Conservation (phyloP, 2,797 vertebrate species). For the Tragopan temminckii region DNA sequence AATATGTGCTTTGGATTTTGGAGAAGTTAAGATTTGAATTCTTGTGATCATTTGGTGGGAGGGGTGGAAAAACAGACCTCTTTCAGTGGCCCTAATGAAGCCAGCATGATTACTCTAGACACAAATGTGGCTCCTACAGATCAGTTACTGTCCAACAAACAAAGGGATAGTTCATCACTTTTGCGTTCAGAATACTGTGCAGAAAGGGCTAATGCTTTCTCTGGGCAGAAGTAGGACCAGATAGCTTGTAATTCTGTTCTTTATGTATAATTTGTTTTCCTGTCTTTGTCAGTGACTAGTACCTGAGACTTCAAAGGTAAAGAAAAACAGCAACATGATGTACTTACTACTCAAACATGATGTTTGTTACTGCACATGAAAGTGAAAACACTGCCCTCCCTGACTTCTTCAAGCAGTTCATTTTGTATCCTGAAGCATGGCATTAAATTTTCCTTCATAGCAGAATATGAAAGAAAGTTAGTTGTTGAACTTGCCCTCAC, state of each 20-base stretch:
- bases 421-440: conserved; percentile 22
- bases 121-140: background rate
- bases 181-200: background rate
- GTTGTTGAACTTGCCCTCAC: conserved; percentile 54
- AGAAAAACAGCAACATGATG: background rate
- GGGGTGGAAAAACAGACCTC: background rate
- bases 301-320: conserved; percentile 25
- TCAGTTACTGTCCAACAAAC: background rate
- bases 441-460: conserved; percentile 45
- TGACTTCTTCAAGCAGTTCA: conserved; percentile 8
- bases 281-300: background rate
- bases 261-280: conserved; percentile 7
- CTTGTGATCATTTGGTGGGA: background rate
- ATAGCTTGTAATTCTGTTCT: background rate
- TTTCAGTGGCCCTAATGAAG: background rate
- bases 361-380: background rate
- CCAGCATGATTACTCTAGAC: rapidly evolving
- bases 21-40: background rate
- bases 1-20: background rate
- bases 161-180: background rate
- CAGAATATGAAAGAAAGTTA: background rate
- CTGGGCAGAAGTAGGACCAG: background rate
- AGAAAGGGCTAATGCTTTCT: background rate
- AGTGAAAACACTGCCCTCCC: conserved; percentile 10
- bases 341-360: background rate